Evolutionary conservation across 2,797 vertebrate genomes (phyloP).

Genomic region (Anguilla marmorata): DNA sequence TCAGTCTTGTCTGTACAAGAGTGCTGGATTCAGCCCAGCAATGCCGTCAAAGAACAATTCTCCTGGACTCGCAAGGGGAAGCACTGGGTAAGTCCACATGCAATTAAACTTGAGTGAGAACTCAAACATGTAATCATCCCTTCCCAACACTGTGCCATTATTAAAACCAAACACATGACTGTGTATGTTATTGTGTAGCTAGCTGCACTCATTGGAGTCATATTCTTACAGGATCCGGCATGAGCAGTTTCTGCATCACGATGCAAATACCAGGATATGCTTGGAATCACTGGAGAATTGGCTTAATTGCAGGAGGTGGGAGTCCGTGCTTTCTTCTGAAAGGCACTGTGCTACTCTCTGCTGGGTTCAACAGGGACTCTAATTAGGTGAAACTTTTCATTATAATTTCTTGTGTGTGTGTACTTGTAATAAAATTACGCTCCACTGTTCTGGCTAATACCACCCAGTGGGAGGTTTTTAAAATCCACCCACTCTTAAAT

Average conservation of each 20-base stretch:
- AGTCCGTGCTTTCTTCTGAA: background rate
- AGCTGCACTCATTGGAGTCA: background rate
- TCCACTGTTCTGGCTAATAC: background rate
- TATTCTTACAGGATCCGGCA: background rate
- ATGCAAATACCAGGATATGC: background rate
- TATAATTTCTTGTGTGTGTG: background rate
- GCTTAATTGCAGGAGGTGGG: conserved; percentile 4
- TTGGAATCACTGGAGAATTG: background rate
- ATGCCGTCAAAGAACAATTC: background rate
- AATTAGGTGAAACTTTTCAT: conserved; percentile 13
- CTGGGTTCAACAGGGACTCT: background rate
- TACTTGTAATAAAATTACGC: background rate
- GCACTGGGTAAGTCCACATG: background rate
- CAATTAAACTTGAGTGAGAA: background rate
- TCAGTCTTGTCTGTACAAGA: background rate
- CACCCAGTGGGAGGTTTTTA: background rate
- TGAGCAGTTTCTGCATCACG: background rate
- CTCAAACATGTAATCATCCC: background rate
- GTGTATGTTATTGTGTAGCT: background rate
- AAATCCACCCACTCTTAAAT: conserved; percentile 17
- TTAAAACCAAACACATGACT: background rate
- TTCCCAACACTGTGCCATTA: background rate
- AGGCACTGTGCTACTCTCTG: background rate
- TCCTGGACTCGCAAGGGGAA: background rate
- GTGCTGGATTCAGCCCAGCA: background rate